Evolutionary conservation across 2,113 vertebrate genomes (phyloP), one percentile per base, ranked within the genome.

Genomic region (Heterocephalus glaber): DNA sequence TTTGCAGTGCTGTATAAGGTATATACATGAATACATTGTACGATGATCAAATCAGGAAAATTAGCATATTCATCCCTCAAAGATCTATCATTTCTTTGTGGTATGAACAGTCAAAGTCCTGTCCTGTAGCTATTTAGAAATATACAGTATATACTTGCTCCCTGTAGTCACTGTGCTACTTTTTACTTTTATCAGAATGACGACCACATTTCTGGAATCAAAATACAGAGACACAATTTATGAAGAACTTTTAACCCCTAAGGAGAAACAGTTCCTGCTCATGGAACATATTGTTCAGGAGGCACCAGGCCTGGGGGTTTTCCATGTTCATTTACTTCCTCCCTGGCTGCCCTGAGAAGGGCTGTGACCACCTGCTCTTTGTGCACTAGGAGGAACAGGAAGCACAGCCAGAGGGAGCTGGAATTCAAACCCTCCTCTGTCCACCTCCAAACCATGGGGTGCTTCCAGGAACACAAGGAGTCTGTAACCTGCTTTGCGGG

Each of bases 201-300:
- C 26, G 61, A 68, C 65, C 61, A 49, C 90, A 72, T 72, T 60
- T 89, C 76, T 92, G 38, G 30, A 92, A 79, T 77, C 28, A 81
- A 92, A 86, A 49, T 60, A 83, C 44, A 63, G 63, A 92, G 65
- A 80, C 20, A 11, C 0, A 3, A 28, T 14, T 56, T 90, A 85
- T 14, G 30, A 90, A 60, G 70, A 84, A n/a, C n/a, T 41, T 90
- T 56, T 17, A 44, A 14, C 44, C 41, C n/a, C 80, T 72, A 65
- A 76, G 88, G 54, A 52, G 56, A 66, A 74, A 1, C 14, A 44
- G 60, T 49, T 95, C 81, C 86, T 87, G 38, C 86, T 72, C 44
- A 12, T 7, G 12, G 89, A 52, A 5, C 35, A 3, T 52, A 60
- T 86, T 68, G 9, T 22, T 49, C 70, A 13, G 33, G 60, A 1